Conservation (phyloP, 2,797 vertebrate species). For the Onychomys leucogaster region DNA sequence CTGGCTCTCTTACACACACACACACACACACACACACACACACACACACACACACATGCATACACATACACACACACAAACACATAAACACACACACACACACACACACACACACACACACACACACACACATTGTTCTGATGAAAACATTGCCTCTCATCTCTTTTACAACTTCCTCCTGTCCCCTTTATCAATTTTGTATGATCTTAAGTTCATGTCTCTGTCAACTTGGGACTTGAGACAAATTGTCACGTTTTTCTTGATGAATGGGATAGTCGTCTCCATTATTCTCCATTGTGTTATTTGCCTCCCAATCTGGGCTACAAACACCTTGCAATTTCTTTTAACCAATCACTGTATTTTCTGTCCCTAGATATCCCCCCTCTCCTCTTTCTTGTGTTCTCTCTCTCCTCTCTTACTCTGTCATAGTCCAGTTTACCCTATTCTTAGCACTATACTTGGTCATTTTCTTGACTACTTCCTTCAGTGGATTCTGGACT, state of each 20-base stretch:
- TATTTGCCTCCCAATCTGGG: not conserved
- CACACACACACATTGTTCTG: not conserved
- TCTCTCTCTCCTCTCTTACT: not conserved
- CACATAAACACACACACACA: no score
- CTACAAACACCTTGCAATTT: not conserved
- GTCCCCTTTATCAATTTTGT: not conserved
- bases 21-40: not conserved
- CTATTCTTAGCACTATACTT: not conserved
- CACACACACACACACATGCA: not conserved
- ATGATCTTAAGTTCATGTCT: conserved; percentile 27
- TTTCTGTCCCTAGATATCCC: not conserved
- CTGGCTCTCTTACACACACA: not conserved
- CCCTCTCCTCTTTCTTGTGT: not conserved
- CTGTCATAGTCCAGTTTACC: not conserved
- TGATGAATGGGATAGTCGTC: not conserved
- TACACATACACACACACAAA: not conserved
- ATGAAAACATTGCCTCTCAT: not conserved
- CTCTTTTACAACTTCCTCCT: not conserved
- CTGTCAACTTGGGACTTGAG: not conserved
- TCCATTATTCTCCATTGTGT: not conserved
- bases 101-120: not conserved
- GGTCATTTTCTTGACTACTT: not conserved
- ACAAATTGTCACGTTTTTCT: not conserved
- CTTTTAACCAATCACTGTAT: not conserved
- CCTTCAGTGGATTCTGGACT: not conserved